Evolutionary conservation across 2,888 invertebrate species (phyloP).

Genomic region (Phragmatobia fuliginosa): DNA sequence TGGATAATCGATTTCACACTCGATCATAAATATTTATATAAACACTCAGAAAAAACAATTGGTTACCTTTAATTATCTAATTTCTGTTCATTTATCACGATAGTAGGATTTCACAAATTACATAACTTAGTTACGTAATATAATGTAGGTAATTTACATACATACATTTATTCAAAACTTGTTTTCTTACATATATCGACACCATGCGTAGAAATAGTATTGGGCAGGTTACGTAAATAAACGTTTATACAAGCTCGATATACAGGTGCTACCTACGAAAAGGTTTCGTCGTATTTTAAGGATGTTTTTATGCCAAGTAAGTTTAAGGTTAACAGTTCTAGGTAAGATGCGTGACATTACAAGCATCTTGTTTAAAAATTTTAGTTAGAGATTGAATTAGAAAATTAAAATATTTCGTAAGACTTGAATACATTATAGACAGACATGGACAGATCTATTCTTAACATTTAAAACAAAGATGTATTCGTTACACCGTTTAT

Average conservation of each 20-base stretch:
- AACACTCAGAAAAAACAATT: slow-evolving; percentile 27
- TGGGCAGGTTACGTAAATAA: slow-evolving; percentile 21
- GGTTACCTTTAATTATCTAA: slow-evolving; percentile 24
- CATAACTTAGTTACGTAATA: slow-evolving; percentile 36
- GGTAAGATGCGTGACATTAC: not conserved
- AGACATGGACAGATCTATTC: not conserved
- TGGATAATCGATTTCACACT: slow-evolving; percentile 26
- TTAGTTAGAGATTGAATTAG: not conserved
- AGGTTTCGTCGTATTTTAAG: not conserved
- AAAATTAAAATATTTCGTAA: not conserved
- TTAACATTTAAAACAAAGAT: not conserved
- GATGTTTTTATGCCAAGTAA: not conserved
- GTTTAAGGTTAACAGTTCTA: not conserved
- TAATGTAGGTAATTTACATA: slow-evolving; percentile 31
- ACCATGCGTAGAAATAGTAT: slow-evolving; percentile 22
- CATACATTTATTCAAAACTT: slow-evolving; percentile 23
- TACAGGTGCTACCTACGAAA: not conserved
- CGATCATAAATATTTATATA: slow-evolving; percentile 25
- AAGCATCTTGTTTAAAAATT: not conserved
- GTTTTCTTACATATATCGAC: slow-evolving; percentile 22
- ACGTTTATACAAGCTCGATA: not conserved
- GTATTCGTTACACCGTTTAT: no score
- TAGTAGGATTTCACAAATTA: slow-evolving; percentile 34
- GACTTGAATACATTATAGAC: not conserved
- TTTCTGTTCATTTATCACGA: slow-evolving; percentile 20